Conservation (phyloP, 2,888 invertebrate species). For the Lasioglossum malachurum region DNA sequence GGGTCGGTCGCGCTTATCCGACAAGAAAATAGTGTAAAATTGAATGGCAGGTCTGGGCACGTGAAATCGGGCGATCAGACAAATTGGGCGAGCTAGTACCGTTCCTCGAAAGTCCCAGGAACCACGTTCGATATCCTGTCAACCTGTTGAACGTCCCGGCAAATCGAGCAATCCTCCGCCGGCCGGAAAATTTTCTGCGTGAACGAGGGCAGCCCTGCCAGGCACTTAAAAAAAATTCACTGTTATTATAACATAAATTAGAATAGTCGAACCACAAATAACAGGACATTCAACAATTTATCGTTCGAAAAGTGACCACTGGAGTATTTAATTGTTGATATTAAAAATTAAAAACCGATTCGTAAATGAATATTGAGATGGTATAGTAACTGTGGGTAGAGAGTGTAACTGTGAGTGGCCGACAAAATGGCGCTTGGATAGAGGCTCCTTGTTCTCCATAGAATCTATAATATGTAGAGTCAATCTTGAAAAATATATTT, state of each 20-base stretch:
- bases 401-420: too few relatives aligned
- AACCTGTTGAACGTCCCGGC: constrained; percentile 88
- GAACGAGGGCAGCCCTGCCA: constrained; percentile 75
- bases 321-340: not conserved
- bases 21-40: not conserved
- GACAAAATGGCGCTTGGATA: not conserved
- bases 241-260: not conserved
- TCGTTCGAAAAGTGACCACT: not conserved
- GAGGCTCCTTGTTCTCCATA: not conserved
- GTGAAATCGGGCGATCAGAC: not conserved
- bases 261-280: too few relatives aligned
- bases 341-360: not conserved
- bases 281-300: not conserved
- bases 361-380: not conserved
- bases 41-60: not conserved
- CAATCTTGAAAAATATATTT: not conserved
- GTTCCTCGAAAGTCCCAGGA: constrained; percentile 89
- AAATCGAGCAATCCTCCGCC: constrained; percentile 93
- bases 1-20: not conserved
- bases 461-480: too few relatives aligned
- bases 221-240: constrained; percentile 72
- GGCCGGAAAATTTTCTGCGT: constrained; percentile 88
- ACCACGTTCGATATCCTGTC: constrained; percentile 89
- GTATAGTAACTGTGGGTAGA: too few relatives aligned
- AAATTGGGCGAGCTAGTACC: constrained; percentile 83